Base-by-base conservation (phyloP, 2,888 invertebrate genomes). In the Frankliniella intonsa region DNA sequence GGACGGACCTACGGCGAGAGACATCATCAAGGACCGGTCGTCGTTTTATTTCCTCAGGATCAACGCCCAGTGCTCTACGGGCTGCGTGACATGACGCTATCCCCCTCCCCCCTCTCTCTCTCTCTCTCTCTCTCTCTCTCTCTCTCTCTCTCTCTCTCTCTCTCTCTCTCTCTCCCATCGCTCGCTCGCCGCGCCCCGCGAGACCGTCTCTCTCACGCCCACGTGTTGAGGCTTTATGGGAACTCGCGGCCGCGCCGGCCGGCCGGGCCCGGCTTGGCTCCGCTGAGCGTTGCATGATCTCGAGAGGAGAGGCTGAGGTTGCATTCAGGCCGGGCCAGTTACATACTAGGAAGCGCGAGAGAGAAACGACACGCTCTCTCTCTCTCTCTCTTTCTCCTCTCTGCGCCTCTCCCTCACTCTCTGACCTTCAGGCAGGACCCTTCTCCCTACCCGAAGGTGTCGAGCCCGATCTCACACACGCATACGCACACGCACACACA, bases 11-110 rank as follows among this genome's bases (percentile, higher is more conserved):
- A 25, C 25, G 12, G 69, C 12, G 69, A 22, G 69, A 76, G 69
- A 76, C 69, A 76, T 76, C 69, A 76, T 76, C 69, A 76, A 25
- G 69, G 69, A 76, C 69, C 69, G 25, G 69, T 76, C 69, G 69
- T 76, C 69, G 69, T 76, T 76, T 76, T 76, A 76, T 76, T 76
- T 76, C 69, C 69, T 76, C 69, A 76, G 69, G 69, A 76, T 76
- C 69, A 76, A 76, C 69, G 69, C 69, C 69, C 69, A 76, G 69
- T 76, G 69, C 69, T 76, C 69, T 76, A 76, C 69, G 69, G 69
- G 69, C 69, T 76, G 69, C 69, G 69, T 76, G 69, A 76, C 69
- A 76, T 76, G 69, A 76, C 69, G 69, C 69, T 22, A 76, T 25
- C 69, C 25, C 25, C 69, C 25, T 10, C 69, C 69, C 22, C 22